Percentiles rank a stretch among this genome's conserved stretches.
phyloP scores from a whole-genome alignment of 2,113 vertebrate genomes.

The Heptranchias perlo region DNA sequence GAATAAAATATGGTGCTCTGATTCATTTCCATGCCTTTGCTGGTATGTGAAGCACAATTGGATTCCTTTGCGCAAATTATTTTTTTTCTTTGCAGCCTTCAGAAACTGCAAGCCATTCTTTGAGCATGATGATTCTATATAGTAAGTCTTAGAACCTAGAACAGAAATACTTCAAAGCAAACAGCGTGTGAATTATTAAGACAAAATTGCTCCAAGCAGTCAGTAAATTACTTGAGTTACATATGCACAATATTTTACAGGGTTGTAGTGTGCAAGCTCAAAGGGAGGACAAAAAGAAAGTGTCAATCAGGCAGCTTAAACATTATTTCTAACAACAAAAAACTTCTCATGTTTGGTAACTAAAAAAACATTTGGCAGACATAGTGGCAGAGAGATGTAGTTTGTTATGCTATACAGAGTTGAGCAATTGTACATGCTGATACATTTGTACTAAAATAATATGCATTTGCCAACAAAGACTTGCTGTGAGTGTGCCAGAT shows the following conservation, averaged over 20 bases:
- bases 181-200: conserved; percentile 62
- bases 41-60: conserved; percentile 49
- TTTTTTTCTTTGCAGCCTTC: conserved; percentile 53
- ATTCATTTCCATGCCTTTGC: conserved; percentile 51
- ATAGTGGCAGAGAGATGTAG: neutral
- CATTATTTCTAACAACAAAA: conserved; percentile 35
- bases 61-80: conserved; percentile 55
- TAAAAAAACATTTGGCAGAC: conserved; percentile 22
- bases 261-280: conserved; percentile 37
- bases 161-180: conserved; percentile 59
- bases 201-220: conserved; percentile 52
- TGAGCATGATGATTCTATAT: conserved; percentile 51
- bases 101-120: conserved; percentile 57
- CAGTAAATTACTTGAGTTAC: conserved; percentile 65
- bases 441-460: conserved; percentile 30
- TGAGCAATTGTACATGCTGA: conserved; percentile 5
- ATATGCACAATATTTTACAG: conserved; percentile 57
- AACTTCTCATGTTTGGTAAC: conserved; percentile 19
- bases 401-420: conserved; percentile 20
- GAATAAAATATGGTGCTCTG: conserved; percentile 49
- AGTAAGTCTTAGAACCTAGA: conserved; percentile 51
- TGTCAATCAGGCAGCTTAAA: conserved; percentile 44
- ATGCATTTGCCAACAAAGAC: neutral
- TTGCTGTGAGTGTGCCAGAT: neutral
- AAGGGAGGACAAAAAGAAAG: conserved; percentile 47